Base-by-base conservation (phyloP, 2,888 invertebrate genomes). In the Hypomecis atomaria region DNA sequence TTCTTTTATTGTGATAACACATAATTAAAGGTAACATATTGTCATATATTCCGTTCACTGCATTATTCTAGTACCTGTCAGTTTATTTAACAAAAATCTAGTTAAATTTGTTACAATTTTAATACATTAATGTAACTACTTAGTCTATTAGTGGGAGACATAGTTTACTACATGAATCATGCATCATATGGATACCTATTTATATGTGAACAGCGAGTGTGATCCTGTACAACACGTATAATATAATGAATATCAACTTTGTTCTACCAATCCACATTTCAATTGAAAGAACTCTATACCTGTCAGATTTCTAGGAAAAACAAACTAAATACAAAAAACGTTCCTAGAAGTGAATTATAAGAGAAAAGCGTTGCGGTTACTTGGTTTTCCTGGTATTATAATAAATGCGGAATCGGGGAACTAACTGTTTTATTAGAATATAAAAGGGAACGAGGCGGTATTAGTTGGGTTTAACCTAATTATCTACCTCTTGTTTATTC, bases 341-440 rank as follows among this genome's bases (percentile, higher is more conserved):
- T 48, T 54, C 49, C 54, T 4, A 0, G 34, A 48, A 37, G 11
- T 38, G 9, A 37, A 33, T 10, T 43, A 37, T 38, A 55, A 38
- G 37, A n/a, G 49, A 10, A 23, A 23, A 23, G 23, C 23, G 42
- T 36, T 34, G 49, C 9, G 43, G 61, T 42, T 43, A 44, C 33
- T n/a, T 34, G 11, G 23, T 48, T 34, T 61, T 61, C 56, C 43
- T 13, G 9, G 55, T 36, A 57, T 57, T 47, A 33, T 45, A 44
- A 13, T 45, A 44, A 56, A 44, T 50, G 10, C 36, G 50, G 49
- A 44, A 38, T 57, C 36, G 45, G 43, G 43, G 61, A 61, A 49
- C 33, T 7, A 7, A 5, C 42, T 2, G 37, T 36, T 48, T 61
- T 55, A 55, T 48, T 44, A 11, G 9, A 8, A 45, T 40, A 34